Base-by-base conservation (phyloP, 2,113 vertebrate genomes). In the Vulpes lagopus region DNA sequence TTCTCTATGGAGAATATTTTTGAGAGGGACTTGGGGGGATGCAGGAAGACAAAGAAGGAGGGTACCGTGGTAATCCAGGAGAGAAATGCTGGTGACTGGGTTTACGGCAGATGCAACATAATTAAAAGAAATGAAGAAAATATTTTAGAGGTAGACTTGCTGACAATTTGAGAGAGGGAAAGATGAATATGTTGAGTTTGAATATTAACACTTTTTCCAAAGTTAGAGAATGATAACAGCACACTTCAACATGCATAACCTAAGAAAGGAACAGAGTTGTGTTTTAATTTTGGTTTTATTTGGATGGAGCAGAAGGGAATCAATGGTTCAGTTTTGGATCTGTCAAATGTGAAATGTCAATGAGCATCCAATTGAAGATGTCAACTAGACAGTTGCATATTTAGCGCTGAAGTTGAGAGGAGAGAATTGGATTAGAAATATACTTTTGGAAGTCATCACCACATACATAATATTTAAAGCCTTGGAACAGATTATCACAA, bases 401-500 rank as follows among this genome's bases (percentile, higher is more conserved):
- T 95, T 89, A 83, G 17, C 92, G 35, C 25, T 84, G n/a, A 59
- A 91, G 23, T n/a, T 67, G 60, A 91, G 27, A 90, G 64, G 16
- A 95, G 27, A 87, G 12, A 32, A 92, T 38, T 78, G 30, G 62
- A 32, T 94, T 91, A 93, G 85, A 91, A 94, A 95, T 74, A 82
- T 23, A 53, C 27, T 86, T 82, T 94, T 93, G 35, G 32, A 51
- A 96, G 27, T 91, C 49, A 96, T 32, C 93, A 53, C 51, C 65
- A 93, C 35, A 65, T 76, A 87, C 55, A 16, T 71, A 12, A 1
- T 92, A 92, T 96, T 96, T 90, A 97, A 97, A 96, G 51, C 8
- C 16, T 65, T 79, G 4, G 67, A 95, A 82, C 32, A 95, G 83
- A 97, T 93, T 25, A 96, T 94, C 53, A 71, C 55, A 71, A 16